Evolutionary conservation across 2,888 invertebrate genomes (phyloP).

Genomic region (Agrotis clavis): DNA sequence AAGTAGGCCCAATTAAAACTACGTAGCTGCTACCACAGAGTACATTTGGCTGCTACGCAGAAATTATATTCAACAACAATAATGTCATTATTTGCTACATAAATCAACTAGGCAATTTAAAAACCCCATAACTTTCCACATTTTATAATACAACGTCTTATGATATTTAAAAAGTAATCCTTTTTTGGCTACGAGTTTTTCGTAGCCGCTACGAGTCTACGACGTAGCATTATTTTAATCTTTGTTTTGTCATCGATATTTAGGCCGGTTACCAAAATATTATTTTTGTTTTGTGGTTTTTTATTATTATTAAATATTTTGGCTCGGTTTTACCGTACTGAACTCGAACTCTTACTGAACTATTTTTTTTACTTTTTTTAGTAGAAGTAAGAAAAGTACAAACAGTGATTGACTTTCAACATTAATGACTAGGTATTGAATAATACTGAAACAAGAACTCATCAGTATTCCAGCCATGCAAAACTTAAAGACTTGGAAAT

Average conservation of each 20-base stretch:
- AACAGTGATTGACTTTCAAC: too few species aligned
- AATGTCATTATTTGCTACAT: neutral
- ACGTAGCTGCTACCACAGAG: slow-evolving; percentile 47
- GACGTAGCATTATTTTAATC: slow-evolving; percentile 23
- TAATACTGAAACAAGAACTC: slow-evolving; percentile 3
- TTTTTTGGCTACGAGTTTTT: slow-evolving; percentile 7
- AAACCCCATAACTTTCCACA: neutral
- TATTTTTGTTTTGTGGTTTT: neutral
- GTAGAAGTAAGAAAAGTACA: too few species aligned
- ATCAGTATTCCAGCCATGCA: slow-evolving; percentile 30
- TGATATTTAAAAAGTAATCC: too few species aligned
- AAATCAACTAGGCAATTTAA: slow-evolving; percentile 5
- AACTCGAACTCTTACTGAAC: too few species aligned
- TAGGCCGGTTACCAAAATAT: neutral
- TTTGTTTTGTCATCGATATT: neutral
- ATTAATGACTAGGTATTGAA: neutral
- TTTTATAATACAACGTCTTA: neutral
- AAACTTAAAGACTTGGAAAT: slow-evolving; percentile 23
- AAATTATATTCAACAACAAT: neutral
- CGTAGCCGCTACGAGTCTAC: slow-evolving; percentile 45
- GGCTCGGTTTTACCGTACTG: too few species aligned
- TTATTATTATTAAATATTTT: neutral
- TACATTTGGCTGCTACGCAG: slow-evolving; percentile 38
- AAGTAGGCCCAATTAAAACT: slow-evolving; percentile 8
- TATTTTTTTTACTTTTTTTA: too few species aligned